Percentiles rank a stretch among this genome's conserved stretches.
These are phyloP conservation scores for Synanthedon andrenaeformis DNA, from an alignment of 2,888 invertebrate species.

Conservation along the genomic window DNA sequence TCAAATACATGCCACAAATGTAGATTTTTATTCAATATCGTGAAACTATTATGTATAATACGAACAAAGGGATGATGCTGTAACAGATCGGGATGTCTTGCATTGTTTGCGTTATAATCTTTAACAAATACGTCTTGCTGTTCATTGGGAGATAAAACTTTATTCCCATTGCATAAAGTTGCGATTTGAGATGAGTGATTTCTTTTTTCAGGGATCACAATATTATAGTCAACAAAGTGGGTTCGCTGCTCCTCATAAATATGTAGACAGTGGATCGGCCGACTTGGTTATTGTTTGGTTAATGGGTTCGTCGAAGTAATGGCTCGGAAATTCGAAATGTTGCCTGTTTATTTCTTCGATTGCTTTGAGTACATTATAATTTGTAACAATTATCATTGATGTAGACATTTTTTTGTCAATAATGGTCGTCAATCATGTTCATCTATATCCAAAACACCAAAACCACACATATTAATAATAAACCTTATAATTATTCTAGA, in stretches of 20 bases:
- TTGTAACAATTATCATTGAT: background rate
- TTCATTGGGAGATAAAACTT: background rate
- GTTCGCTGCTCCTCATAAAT: slow-evolving; percentile 24
- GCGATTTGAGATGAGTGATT: background rate
- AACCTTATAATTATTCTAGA: too few relatives aligned
- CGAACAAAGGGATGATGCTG: slow-evolving; percentile 18
- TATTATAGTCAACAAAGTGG: background rate
- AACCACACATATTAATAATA: too few relatives aligned
- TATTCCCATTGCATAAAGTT: background rate
- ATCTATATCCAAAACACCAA: too few relatives aligned
- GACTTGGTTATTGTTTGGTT: slow-evolving; percentile 29
- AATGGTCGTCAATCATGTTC: too few relatives aligned
- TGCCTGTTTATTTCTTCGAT: slow-evolving; percentile 12
- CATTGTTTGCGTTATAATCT: slow-evolving; percentile 2
- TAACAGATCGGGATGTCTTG: slow-evolving; percentile 9
- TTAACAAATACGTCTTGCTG: slow-evolving; percentile 11
- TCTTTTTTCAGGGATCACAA: background rate
- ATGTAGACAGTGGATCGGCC: slow-evolving; percentile 23
- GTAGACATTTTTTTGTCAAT: background rate
- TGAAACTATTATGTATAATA: background rate
- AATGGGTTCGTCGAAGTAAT: slow-evolving; percentile 33
- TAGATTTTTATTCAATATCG: background rate
- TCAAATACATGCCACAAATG: background rate
- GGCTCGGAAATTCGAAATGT: slow-evolving; percentile 18
- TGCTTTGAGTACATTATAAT: slow-evolving; percentile 4